Base-by-base conservation (phyloP, 2,888 invertebrate genomes). In the Nemapogon koenigi region DNA sequence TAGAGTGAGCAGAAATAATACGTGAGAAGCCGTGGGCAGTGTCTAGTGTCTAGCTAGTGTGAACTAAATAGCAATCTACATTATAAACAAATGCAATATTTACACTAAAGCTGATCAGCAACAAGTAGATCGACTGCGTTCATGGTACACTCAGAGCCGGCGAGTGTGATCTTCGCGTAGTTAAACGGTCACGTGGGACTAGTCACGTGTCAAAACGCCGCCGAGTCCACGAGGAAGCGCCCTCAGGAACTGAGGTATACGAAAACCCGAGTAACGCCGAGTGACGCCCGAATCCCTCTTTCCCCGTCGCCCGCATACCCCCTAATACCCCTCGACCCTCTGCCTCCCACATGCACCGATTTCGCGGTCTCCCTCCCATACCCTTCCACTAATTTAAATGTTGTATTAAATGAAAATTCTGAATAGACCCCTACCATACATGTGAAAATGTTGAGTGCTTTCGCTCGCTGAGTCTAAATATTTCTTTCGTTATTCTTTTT, bases 201-300 rank as follows among this genome's bases (percentile, higher is more conserved):
- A n/a, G 33, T 19, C 16, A 19, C 28, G 35, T 16, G 28, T 10
- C 22, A 17, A 33, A 33, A 55, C 57, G 64, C 63, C 69, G 65
- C 65, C 60, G 65, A 64, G 68, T 59, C 64, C 71, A 71, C 75
- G 70, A 70, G 75, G 57, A 57, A 55, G 72, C 69, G 57, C 65
- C 64, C 63, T 67, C 75, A 76, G 75, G 76, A 75, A 72, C 73
- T 67, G 76, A 73, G 73, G 75, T 73, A 71, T 71, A 68, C 70
- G 72, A 14, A 16, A 26, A 71, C 75, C 72, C 76, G 69, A 70
- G 69, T 72, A 71, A 72, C 57, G 71, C 73, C 72, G 66, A 73
- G 72, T 71, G 69, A 32, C 42, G 41, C 41, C 40, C 42, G 42
- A 44, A 41, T 30, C 30, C 35, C 28, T 36, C 56, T 61, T 52